Evolutionary conservation across 2,797 vertebrate species (phyloP), one percentile per base, ranked within the genome.

Genomic region (Hippocampus kuda): DNA sequence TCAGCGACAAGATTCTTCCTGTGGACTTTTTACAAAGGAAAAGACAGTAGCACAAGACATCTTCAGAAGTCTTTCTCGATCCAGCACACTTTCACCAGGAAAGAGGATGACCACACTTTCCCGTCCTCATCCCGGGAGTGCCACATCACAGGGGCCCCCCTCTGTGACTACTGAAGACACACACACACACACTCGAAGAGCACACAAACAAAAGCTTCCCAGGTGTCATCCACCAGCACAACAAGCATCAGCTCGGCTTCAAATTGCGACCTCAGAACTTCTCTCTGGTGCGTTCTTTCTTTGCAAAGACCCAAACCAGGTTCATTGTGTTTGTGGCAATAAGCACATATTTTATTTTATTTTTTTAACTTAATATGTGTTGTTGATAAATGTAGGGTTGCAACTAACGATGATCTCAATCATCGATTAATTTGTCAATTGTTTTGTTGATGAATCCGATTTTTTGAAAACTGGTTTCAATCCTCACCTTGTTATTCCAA

Each of bases 201-300:
- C 85, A 85, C 79, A 85, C 83, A 73, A 22, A 72, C 65, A 26
- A 71, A 75, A 72, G 72, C 79, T 83, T 81, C 84, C 80, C 89
- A 0, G 91, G 89, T 76, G 92, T 93, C 80, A 16, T 68, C 67
- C 67, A 59, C 67, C 67, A 56, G 49, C 66, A 56, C 66, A 54
- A 54, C 16, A 66, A 67, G 49, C 53, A 48, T 51, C 65, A 26
- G 44, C 90, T 92, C 0, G 90, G 91, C 77, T 92, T 93, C 89
- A 91, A 67, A 56, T 53, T 48, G 51, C 51, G 51, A 67, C 66
- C 66, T 67, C 66, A 67, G 66, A 67, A 56, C 66, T 48, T 82
- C 82, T 85, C 81, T 87, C 59, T 60, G 59, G 59, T 60, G 59
- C 26, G 57, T 81, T 85, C 77, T 81, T 71, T 68, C 68, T 77